Conservation (phyloP, 2,888 invertebrate genomes). For the Pollenia amentaria region DNA sequence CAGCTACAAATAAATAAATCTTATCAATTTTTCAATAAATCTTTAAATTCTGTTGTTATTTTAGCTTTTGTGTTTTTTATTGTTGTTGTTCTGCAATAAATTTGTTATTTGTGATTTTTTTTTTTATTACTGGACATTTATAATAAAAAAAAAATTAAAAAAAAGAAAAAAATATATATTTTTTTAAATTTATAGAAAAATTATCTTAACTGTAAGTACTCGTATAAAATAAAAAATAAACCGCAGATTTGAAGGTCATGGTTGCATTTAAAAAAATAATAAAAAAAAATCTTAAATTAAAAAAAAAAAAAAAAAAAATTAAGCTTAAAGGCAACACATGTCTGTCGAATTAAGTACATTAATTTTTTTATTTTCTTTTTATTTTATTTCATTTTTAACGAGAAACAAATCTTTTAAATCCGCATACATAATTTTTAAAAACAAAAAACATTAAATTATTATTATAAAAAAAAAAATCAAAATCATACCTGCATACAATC, state of each 20-base stretch:
- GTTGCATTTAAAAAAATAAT: conserved; percentile 39
- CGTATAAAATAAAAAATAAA: conserved; percentile 21
- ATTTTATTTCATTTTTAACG: background rate
- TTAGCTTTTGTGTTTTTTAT: background rate
- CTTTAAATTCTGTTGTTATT: conserved; percentile 5
- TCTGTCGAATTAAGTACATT: conserved; percentile 20
- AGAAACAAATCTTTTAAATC: conserved; percentile 35
- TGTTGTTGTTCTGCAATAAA: conserved; percentile 24
- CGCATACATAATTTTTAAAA: conserved; percentile 34
- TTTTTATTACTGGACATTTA: conserved; percentile 23
- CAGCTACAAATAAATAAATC: conserved; percentile 47
- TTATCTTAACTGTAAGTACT: conserved; percentile 33
- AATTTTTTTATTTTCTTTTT: background rate
- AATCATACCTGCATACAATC: conserved; percentile 19
- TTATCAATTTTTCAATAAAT: conserved; percentile 53
- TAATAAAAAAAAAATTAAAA: background rate
- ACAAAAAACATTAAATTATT: conserved; percentile 28
- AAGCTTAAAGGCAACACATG: conserved; percentile 33
- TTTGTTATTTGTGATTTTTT: conserved; percentile 11
- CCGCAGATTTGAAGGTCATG: conserved; percentile 51
- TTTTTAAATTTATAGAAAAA: conserved; percentile 26
- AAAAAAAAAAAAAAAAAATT: background rate
- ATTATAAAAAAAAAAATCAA: conserved; percentile 42
- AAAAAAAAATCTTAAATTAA: background rate
- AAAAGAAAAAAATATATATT: background rate